Evolutionary conservation across 1,140 invertebrate species (phyloP), one percentile per base, ranked within the genome.

Genomic region (Stegodyphus mimosarum): DNA sequence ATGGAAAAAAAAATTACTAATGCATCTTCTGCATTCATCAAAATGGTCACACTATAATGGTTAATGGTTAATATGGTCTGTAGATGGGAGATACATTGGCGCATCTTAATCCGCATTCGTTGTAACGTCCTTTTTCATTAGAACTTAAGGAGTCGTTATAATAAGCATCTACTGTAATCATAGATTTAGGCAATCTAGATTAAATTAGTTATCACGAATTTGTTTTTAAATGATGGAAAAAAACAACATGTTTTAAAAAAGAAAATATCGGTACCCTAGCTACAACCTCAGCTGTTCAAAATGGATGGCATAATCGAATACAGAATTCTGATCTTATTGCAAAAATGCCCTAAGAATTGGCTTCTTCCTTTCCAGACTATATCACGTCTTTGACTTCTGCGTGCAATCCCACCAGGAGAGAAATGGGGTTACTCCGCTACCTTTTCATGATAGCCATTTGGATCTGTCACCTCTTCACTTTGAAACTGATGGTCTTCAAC

Each of bases 371-470:
- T 52, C 13, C 49, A 83, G 80, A 83, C 52, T 83, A 73, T 60
- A 83, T 83, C 48, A 83, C 80, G 48, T 60, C 80, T 7, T 17
- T 83, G 71, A 53, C 60, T 33, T 52, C 52, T 17, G 53, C 18
- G 15, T 13, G 33, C 52, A 15, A 69, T 48, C 69, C 50, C 13
- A 52, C 71, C n/a, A 50, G 17, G 69, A 70, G 55, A 50, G n/a
- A 67, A 33, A 69, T 69, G 78, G 33, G 13, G 11, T n/a, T 10
- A 11, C 7, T 74, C 17, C 50, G 48, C 80, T 71, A 55, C 18
- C 80, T 83, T 67, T 67, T 83, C 80, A 74, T 74, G 13, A 71
- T 69, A 6, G 17, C 69, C 80, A 66, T 83, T 83, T 83, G 80
- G 80, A 83, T 83, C 80, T 83, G 80, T 83, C 80, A 83, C 33